Base-by-base conservation (phyloP, 1,140 invertebrate genomes). In the Hylaeus anthracinus region DNA sequence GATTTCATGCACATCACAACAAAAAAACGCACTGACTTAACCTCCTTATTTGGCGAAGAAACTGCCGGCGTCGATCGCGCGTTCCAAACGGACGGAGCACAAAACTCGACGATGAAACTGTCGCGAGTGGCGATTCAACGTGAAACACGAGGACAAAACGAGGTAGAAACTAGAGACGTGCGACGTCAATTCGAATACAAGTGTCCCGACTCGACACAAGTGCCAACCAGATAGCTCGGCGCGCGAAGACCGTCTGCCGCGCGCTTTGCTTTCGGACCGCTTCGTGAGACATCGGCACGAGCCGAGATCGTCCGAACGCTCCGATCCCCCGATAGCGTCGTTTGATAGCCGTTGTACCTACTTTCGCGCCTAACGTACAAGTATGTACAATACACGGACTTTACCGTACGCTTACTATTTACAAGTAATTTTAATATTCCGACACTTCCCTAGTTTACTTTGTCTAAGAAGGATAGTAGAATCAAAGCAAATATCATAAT, bases 171-270 rank as follows among this genome's bases (percentile, higher is more conserved):
- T 60, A 69, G 39, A 51, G 66, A 66, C 67, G 67, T 69, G 56
- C 74, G 56, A 74, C 72, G 84, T 73, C 75, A 66, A 79, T 66
- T 79, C 58, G 72, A 81, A 79, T 73, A 43, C 61, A 67, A 83
- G 63, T 67, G 55, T 67, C 26, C 75, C 82, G 82, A 81, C 80
- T 85, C 67, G 82, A 76, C 88, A 71, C 72, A 85, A 85, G 70
- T 86, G 72, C 77, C 89, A 82, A 90, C 90, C 88, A 78, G 85
- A 84, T 88, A 88, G 89, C 83, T 89, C 90, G 90, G 84, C 90
- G 90, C 90, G 89, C 87, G 83, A 90, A 90, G 86, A 91, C 90
- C 87, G 90, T 91, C 90, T 91, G 90, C 70, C 90, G 90, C 89
- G 90, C 85, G 83, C 82, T 88, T 88, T 87, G 83, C 89, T 87